Evolutionary conservation across 37 sponge, comb jelly and placozoan genomes (phyloP).

Genomic region (Cliona cf. orientalis): DNA sequence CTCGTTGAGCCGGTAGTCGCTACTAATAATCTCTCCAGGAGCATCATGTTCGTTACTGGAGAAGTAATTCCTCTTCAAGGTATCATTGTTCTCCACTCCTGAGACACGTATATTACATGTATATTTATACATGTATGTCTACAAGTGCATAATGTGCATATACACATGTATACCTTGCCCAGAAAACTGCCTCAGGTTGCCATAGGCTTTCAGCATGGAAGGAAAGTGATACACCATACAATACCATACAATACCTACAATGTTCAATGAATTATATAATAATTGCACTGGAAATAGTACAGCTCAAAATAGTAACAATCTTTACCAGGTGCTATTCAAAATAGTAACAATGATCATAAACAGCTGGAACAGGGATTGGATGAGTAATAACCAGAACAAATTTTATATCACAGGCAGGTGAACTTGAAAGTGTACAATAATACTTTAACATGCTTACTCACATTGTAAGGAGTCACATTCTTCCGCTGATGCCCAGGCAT

Average conservation of each 20-base stretch:
- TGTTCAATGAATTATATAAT: no score
- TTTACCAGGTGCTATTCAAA: no score
- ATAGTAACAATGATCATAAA: neutral
- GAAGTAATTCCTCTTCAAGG: neutral
- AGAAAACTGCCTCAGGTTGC: constrained; percentile 3
- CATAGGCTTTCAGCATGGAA: neutral
- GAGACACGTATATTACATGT: neutral
- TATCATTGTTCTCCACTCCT: constrained; percentile 45
- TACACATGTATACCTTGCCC: constrained; percentile 25
- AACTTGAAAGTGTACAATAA: no score
- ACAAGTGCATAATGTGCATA: neutral
- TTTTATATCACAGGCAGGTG: no score
- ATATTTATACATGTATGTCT: neutral
- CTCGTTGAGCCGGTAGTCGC: constrained; percentile 3
- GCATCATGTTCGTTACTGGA: constrained; percentile 19
- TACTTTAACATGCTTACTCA: neutral
- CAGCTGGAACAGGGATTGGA: no score
- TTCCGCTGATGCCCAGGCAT: neutral
- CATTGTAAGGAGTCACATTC: constrained; percentile 34
- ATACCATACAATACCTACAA: no score
- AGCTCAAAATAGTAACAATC: no score
- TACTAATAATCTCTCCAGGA: neutral
- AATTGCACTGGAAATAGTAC: no score
- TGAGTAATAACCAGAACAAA: no score
- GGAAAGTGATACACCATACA: constrained; percentile 25